Evolutionary conservation across 2,113 vertebrate genomes (phyloP), one percentile per base, ranked within the genome.

Genomic region (Corapipo altera): DNA sequence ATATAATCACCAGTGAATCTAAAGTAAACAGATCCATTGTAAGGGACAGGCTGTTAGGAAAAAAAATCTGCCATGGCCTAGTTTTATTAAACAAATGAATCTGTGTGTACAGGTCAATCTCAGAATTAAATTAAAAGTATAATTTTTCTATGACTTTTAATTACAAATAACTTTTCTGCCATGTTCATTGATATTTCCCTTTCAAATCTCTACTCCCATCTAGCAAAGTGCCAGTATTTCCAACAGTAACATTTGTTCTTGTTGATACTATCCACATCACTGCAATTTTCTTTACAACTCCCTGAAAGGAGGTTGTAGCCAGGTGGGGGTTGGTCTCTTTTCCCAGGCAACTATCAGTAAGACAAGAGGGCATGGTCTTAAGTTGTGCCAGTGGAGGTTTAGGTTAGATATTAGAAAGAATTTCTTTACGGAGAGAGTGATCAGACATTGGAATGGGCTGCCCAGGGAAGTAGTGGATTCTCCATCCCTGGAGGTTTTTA

Each of bases 1-100:
- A 79, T 93, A 87, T 87, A 96, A 95, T 97, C 97, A 97, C 46
- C 54, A 95, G 70, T 70, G 74, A 94, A 92, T 95, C 85, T 85
- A 43, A 92, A 95, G 82, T 84, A 93, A 95, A 78, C 80, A 77
- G 81, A 46, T 65, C 91, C 59, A 37, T 94, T 94, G 62, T 44
- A 44, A 94, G 35, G 88, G 70, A 75, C 30, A 70, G 74, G 35
- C 67, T 41, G 21, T 43, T 86, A 41, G 30, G 39, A 76, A 85
- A 91, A 85, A 91, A 91, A 69, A 80, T 96, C 65, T 87, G 8
- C 48, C 76, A 23, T 41, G 43, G 41, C 32, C 54, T 83, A 55
- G 48, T 67, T 96, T 94, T 88, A 66, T 85, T 73, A 92, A 93
- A 80, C 66, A 65, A 76, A 92, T 12, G 6, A 72, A 79, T 93